Base-by-base conservation (phyloP, 2,888 invertebrate species). In the Meta bourneti region DNA sequence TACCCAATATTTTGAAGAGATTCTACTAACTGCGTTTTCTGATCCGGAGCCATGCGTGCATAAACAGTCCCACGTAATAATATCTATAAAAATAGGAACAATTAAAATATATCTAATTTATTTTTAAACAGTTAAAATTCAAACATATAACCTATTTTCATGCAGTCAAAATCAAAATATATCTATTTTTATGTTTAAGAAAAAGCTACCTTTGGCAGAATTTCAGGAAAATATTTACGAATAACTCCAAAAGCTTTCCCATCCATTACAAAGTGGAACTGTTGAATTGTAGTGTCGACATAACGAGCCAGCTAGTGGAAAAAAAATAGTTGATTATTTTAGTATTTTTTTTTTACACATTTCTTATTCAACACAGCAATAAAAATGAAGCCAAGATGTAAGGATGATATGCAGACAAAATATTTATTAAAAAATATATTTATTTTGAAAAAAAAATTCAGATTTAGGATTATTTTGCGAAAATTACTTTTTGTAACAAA, bases 211-310 rank as follows among this genome's bases (percentile, higher is more conserved):
- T 96, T 96, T 0, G 97, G 96, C 93, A 98, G 95, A 70, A 97
- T 95, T 89, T 97, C 96, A 0, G 97, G 96, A 94, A 97, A 97
- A 94, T 97, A 95, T 83, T 96, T 95, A 70, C 96, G 96, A 70
- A 98, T 95, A 81, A 96, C 95, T 34, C 96, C 96, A 97, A 98
- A 98, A 0, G 98, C 97, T 94, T 96, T 96, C 8, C 96, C 96
- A 71, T 95, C 95, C 75, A 96, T 93, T 0, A 95, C 96, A 94
- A 96, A 95, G 94, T 95, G 95, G 93, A 95, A 94, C 71, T 94
- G 87, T 48, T 87, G 89, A 52, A 77, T n/a, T 19, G 70, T 72
- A 13, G 75, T 70, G 16, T 87, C 88, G 54, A 92, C 19, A 19
- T 71, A 77, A 48, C 72, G 54, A 51, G 78, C 72, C 7, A 89